phyloP scores from a whole-genome alignment of 2,888 invertebrate species.

The Phrixothrix hirtus region DNA sequence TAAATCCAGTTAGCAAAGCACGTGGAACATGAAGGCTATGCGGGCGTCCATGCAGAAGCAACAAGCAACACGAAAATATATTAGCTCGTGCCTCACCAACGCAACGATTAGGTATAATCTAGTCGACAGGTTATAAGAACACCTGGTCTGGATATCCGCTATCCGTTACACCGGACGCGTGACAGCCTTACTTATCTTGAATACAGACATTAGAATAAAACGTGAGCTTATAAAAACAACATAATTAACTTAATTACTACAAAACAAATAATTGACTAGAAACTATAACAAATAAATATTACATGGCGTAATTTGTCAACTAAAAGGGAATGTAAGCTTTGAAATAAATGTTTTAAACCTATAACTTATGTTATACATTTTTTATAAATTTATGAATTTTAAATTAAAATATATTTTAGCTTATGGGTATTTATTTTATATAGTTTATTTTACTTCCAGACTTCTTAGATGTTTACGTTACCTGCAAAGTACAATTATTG shows the following conservation, averaged over 20 bases:
- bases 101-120: conserved; percentile 6
- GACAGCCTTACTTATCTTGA: conserved; percentile 3
- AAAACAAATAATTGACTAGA: too few relatives aligned
- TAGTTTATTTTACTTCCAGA: too few relatives aligned
- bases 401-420: too few relatives aligned
- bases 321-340: not conserved
- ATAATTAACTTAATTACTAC: too few relatives aligned
- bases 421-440: too few relatives aligned
- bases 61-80: not conserved
- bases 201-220: conserved; percentile 4
- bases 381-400: too few relatives aligned
- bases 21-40: not conserved
- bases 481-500: too few relatives aligned
- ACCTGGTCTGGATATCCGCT: conserved; percentile 24
- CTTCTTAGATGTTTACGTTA: too few relatives aligned
- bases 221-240: too few relatives aligned
- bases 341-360: not conserved
- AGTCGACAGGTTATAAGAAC: conserved; percentile 15
- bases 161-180: conserved; percentile 11
- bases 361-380: not conserved
- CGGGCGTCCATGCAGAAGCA: conserved; percentile 1
- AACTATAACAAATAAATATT: too few relatives aligned
- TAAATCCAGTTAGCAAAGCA: too few relatives aligned
- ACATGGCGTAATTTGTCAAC: too few relatives aligned
- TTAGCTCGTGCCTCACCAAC: conserved; percentile 7